These are phyloP conservation scores for Malachius bipustulatus DNA, from an alignment of 2,888 invertebrate species.

Conservation along the genomic window DNA sequence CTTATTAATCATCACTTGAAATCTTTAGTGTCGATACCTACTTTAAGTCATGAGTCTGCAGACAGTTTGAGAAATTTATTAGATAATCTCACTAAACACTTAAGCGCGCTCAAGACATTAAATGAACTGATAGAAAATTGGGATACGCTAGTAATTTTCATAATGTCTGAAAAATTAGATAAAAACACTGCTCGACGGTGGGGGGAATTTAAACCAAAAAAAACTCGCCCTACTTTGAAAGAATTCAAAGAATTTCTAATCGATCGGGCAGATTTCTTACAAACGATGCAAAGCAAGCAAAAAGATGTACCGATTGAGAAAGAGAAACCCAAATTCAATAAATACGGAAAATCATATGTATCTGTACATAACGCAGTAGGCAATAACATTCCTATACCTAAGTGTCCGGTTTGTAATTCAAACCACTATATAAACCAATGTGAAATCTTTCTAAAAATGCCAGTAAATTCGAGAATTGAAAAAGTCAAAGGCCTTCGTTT, in stretches of 20 bases:
- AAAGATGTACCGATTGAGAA: conserved; percentile 4
- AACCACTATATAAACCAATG: conserved; percentile 16
- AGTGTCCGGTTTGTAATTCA: conserved; percentile 15
- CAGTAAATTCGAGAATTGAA: conserved; percentile 8
- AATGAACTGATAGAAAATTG: no score
- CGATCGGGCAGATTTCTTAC: no score
- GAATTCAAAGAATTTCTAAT: no score
- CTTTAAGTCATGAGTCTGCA: no score
- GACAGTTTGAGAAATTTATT: conserved; percentile 15
- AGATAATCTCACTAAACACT: conserved; percentile 15
- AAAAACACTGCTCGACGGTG: no score
- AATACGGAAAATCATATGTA: no score
- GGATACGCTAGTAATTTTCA: no score
- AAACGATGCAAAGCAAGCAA: neutral
- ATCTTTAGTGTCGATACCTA: conserved; percentile 15
- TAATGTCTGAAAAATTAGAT: no score
- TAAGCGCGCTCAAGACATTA: no score
- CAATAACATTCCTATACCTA: neutral
- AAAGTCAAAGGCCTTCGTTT: conserved; percentile 13
- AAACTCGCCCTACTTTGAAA: no score
- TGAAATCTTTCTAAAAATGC: conserved; percentile 11
- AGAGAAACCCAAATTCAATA: no score
- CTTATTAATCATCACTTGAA: conserved; percentile 18
- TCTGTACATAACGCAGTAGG: neutral
- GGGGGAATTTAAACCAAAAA: no score